Percentiles rank a stretch among this genome's conserved stretches.
Conservation (phyloP, 2,797 vertebrate genomes). For the Chloroceryle amazona region DNA sequence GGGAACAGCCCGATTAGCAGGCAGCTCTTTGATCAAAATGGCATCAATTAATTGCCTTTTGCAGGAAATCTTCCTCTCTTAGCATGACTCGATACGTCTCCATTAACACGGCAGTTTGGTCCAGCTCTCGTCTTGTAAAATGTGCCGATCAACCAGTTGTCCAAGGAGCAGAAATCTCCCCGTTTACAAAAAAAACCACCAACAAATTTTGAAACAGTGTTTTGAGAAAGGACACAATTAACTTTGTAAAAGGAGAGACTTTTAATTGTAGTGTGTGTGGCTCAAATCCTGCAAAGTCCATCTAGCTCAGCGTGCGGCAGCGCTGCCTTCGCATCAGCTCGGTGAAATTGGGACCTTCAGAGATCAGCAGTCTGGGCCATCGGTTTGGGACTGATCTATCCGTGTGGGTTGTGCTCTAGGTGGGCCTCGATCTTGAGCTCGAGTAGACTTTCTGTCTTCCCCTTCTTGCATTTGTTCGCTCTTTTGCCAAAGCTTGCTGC, state of each 20-base stretch:
- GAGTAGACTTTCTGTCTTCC: too few relatives aligned
- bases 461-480: too few relatives aligned
- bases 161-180: not conserved
- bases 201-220: not conserved
- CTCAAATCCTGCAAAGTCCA: not conserved
- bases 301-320: too few relatives aligned
- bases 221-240: not conserved
- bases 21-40: slow-evolving; percentile 38
- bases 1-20: not conserved
- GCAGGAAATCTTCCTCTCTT: slow-evolving; percentile 20
- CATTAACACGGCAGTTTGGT: slow-evolving; percentile 39
- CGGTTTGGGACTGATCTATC: too few relatives aligned
- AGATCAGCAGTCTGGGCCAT: too few relatives aligned
- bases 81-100: not conserved
- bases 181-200: too few relatives aligned
- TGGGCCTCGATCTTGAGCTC: too few relatives aligned
- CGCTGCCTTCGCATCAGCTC: not conserved
- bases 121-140: not conserved
- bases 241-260: not conserved
- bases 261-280: not conserved
- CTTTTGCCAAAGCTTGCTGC: too few relatives aligned
- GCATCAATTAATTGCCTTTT: slow-evolving; percentile 46
- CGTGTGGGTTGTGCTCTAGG: too few relatives aligned
- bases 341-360: not conserved
- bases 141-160: not conserved